These are phyloP conservation scores for Drosophila meridiana DNA, from an alignment of 2,888 invertebrate genomes.

Conservation along the genomic window DNA sequence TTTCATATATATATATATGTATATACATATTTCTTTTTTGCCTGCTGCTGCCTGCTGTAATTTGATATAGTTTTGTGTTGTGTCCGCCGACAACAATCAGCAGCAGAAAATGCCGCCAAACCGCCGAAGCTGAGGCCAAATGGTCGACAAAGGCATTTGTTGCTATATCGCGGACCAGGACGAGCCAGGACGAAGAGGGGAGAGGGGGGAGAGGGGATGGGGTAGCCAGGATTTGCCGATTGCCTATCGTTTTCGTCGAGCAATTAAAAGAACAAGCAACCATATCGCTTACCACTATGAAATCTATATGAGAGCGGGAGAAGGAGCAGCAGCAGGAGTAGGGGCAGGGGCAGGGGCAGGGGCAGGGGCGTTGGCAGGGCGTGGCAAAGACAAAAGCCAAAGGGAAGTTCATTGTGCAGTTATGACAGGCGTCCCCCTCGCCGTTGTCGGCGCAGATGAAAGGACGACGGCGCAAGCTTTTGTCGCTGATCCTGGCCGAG, in stretches of 20 bases:
- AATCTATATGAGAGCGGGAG: conserved; percentile 65
- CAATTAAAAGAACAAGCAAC: conserved; percentile 82
- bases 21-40: background rate
- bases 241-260: conserved; percentile 78
- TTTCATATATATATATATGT: no score
- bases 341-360: conserved; percentile 5
- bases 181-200: background rate
- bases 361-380: background rate
- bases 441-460: conserved; percentile 37
- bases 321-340: background rate
- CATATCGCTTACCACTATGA: conserved; percentile 79
- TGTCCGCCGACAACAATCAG: conserved; percentile 75
- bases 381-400: conserved; percentile 39
- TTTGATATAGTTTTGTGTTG: conserved; percentile 75
- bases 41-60: conserved; percentile 42
- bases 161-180: conserved; percentile 31
- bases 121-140: conserved; percentile 56
- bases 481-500: conserved; percentile 36
- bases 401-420: conserved; percentile 73
- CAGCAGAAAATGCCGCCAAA: conserved; percentile 62
- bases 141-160: conserved; percentile 46
- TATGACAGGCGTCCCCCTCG: conserved; percentile 83
- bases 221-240: conserved; percentile 47
- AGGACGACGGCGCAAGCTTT: conserved; percentile 46
- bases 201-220: background rate